phyloP scores from a whole-genome alignment of 2,888 invertebrate species.

The Amaurobius ferox region DNA sequence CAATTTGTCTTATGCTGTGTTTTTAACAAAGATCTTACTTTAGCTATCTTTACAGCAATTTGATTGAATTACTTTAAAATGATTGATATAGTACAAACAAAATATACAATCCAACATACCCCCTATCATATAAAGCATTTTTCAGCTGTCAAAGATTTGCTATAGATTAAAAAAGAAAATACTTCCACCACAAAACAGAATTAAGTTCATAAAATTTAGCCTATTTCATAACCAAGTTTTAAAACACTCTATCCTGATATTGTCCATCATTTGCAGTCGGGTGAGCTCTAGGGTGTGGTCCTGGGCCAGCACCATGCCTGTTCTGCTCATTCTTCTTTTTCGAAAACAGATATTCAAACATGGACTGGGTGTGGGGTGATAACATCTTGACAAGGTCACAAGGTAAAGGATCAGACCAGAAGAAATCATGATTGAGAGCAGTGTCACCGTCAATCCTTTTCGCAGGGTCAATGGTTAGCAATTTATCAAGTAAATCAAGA shows the following conservation, averaged over 20 bases:
- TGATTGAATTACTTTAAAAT: too few species aligned
- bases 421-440: slow-evolving; percentile 97
- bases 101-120: too few species aligned
- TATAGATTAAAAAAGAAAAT: too few species aligned
- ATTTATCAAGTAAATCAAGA: slow-evolving; percentile 94
- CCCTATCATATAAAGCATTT: too few species aligned
- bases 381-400: slow-evolving; percentile 93
- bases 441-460: slow-evolving; percentile 92
- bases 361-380: slow-evolving; percentile 91
- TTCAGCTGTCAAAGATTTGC: too few species aligned
- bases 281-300: slow-evolving; percentile 74
- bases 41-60: too few species aligned
- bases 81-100: too few species aligned
- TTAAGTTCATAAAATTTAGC: too few species aligned
- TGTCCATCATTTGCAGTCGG: slow-evolving; percentile 83
- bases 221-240: too few species aligned
- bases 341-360: slow-evolving; percentile 90
- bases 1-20: too few species aligned
- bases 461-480: slow-evolving; percentile 93
- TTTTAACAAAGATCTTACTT: too few species aligned
- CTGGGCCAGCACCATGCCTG: slow-evolving; percentile 25
- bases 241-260: slow-evolving; percentile 91
- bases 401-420: slow-evolving; percentile 98
- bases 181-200: too few species aligned
- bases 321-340: slow-evolving; percentile 34